Evolutionary conservation across 1,140 invertebrate genomes (phyloP).

Genomic region (Pachypeltis micranthus): DNA sequence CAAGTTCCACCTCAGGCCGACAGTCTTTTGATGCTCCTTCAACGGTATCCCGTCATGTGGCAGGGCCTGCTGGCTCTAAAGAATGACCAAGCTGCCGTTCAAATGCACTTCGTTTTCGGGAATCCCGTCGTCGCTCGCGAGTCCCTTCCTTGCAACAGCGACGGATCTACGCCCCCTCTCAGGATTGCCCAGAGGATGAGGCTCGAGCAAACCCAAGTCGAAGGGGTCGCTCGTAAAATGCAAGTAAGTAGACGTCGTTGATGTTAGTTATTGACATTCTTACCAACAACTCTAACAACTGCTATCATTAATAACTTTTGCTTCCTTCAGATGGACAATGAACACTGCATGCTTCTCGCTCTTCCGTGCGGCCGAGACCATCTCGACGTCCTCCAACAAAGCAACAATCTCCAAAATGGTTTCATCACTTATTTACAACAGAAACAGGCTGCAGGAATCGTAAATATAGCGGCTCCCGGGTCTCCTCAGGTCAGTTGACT

Average conservation of each 20-base stretch:
- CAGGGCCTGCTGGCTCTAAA: slow-evolving; percentile 88
- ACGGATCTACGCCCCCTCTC: slow-evolving; percentile 68
- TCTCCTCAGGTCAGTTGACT: slow-evolving; percentile 63
- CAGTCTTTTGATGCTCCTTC: slow-evolving; percentile 60
- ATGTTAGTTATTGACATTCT: background rate
- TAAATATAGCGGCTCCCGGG: slow-evolving; percentile 83
- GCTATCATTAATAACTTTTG: slow-evolving; percentile 18
- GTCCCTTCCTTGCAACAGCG: slow-evolving; percentile 65
- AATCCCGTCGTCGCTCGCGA: slow-evolving; percentile 73
- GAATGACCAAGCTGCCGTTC: slow-evolving; percentile 89
- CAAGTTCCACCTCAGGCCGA: slow-evolving; percentile 65
- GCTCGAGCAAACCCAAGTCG: slow-evolving; percentile 83
- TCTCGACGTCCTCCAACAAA: slow-evolving; percentile 84
- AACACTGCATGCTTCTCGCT: slow-evolving; percentile 91
- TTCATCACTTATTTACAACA: slow-evolving; percentile 93
- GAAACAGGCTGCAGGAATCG: slow-evolving; percentile 95
- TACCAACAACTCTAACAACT: background rate
- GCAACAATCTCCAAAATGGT: slow-evolving; percentile 73
- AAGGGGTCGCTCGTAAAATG: slow-evolving; percentile 91
- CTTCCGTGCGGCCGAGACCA: slow-evolving; percentile 88
- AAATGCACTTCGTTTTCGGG: slow-evolving; percentile 96
- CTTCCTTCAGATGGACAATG: slow-evolving; percentile 67
- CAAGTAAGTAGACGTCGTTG: slow-evolving; percentile 51
- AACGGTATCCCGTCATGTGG: slow-evolving; percentile 92
- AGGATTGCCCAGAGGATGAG: slow-evolving; percentile 94